Percentiles rank a stretch among this genome's conserved stretches.
These are phyloP conservation scores for Lynx canadensis DNA, from an alignment of 2,113 vertebrate genomes.

Conservation along the genomic window DNA sequence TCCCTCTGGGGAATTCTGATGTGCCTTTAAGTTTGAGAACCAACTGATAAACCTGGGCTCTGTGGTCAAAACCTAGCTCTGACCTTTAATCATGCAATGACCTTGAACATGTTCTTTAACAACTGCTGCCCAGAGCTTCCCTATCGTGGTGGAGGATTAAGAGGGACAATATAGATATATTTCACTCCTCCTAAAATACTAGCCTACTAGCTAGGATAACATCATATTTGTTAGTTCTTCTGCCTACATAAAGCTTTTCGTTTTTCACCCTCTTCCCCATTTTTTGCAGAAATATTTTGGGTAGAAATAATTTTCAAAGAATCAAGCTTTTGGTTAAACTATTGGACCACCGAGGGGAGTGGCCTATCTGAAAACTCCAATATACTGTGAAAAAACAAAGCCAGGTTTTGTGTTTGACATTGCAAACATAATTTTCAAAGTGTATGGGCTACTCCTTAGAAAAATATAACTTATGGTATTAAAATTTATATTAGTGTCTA, in stretches of 20 bases:
- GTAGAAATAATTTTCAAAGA: neutral
- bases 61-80: neutral
- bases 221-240: neutral
- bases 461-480: neutral
- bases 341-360: neutral
- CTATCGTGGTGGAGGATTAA: neutral
- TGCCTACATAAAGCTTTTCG: neutral
- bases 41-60: neutral
- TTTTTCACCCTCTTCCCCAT: neutral
- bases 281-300: neutral
- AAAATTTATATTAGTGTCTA: neutral
- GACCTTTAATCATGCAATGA: neutral
- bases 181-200: neutral
- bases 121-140: neutral
- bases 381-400: neutral
- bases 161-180: neutral
- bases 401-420: neutral
- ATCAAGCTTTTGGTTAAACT: neutral
- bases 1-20: neutral
- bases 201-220: neutral
- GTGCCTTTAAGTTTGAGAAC: neutral
- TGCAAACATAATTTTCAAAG: constrained; percentile 18
- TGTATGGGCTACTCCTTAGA: neutral
- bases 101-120: neutral
- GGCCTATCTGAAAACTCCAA: neutral